Evolutionary conservation across 2,113 vertebrate species (phyloP).

Genomic region (Tenebrosternarchus preto): DNA sequence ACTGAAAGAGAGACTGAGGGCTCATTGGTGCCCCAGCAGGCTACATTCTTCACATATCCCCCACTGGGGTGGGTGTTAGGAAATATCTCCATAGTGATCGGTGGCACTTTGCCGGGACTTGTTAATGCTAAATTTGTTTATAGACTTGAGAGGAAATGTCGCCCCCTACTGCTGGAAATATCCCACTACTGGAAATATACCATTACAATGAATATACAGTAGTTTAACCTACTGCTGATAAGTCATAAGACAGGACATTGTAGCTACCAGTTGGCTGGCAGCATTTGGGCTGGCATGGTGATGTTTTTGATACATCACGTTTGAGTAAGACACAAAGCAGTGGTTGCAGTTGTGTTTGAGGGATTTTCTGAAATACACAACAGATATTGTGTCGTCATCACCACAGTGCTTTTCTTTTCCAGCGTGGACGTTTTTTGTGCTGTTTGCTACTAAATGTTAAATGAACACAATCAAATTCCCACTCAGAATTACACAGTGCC

Average conservation of each 20-base stretch:
- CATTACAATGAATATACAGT: slow-evolving; percentile 11
- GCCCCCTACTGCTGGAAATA: slow-evolving; percentile 30
- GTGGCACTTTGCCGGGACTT: neutral
- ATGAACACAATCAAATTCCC: neutral
- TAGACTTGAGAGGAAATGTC: neutral
- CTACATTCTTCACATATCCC: slow-evolving; percentile 25
- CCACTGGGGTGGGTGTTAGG: neutral
- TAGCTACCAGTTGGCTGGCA: neutral
- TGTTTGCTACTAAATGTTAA: neutral
- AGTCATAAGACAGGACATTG: neutral
- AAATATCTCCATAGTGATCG: neutral
- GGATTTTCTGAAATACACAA: neutral
- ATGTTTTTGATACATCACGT: too few relatives aligned
- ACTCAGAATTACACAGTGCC: neutral
- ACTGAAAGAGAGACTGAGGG: neutral
- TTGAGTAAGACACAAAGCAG: neutral
- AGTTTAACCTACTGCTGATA: too few relatives aligned
- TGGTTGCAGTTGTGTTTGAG: neutral
- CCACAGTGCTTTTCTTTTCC: neutral
- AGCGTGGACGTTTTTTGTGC: neutral
- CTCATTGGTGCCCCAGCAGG: neutral
- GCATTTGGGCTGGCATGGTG: neutral
- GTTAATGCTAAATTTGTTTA: neutral
- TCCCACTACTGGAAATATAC: slow-evolving; percentile 12
- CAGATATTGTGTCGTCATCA: neutral